Evolutionary conservation across 2,113 vertebrate genomes (phyloP), one percentile per base, ranked within the genome.

Genomic region (Cryptotis parvus): DNA sequence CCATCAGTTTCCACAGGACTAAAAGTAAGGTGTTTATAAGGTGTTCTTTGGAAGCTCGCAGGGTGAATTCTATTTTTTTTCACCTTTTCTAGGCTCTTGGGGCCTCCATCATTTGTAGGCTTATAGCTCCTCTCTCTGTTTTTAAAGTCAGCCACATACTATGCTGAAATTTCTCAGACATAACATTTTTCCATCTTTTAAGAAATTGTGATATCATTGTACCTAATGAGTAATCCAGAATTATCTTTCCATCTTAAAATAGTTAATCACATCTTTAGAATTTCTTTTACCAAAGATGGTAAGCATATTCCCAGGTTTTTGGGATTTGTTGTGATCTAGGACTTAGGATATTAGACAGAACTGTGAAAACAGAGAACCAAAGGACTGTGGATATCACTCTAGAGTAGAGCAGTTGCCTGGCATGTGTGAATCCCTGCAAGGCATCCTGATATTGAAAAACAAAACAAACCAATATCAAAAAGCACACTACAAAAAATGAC

Each of bases 401-500:
- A 24, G 55, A 20, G 55, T 20, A 24, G 55, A 58, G 20, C 55
- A 58, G 4, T 58, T 58, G 15, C 4, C 55, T 58, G 20, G 55
- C 16, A 24, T 58, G 20, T 49, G 45, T 49, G 45, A 49, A 49
- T 12, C 55, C 55, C 52, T 24, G 22, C 22, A 6, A 22, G 20
- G 55, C 18, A 58, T 24, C 2, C 18, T 58, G 55, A 20, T 22
- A 58, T 20, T 22, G 55, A 58, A 58, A 58, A 65, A 65, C 27
- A 29, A 31, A 63, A 27, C 18, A 11, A 66, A 70, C 18, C 69
- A 22, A 31, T n/a, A 79, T 22, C 55, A 20, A 70, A 11, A 77
- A 63, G 5, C 43, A 95, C 43, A 79, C 61, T 20, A 66, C 89
- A 49, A 94, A 87, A 72, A 72, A 76, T 75, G 72, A 52, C 29